Evolutionary conservation across 1,140 invertebrate genomes (phyloP).

Genomic region (Teleogryllus occipitalis): DNA sequence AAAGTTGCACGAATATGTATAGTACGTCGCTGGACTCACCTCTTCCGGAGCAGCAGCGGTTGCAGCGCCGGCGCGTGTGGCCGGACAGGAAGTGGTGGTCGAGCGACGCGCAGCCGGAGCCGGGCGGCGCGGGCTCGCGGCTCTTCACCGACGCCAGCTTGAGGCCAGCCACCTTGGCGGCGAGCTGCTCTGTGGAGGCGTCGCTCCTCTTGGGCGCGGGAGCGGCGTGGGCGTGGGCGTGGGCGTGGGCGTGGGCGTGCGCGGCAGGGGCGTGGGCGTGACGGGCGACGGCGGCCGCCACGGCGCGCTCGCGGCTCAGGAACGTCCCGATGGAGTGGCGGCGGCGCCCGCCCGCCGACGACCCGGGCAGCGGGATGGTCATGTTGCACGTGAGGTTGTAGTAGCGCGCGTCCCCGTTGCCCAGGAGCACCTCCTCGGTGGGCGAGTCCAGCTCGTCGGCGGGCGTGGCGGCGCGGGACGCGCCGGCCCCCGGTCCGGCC

Average conservation of each 20-base stretch:
- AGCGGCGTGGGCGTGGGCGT: no score
- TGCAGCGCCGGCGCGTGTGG: no score
- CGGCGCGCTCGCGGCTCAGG: constrained; percentile 20
- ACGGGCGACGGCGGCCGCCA: no score
- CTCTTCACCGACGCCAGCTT: no score
- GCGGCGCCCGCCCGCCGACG: constrained; percentile 31
- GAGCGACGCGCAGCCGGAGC: no score
- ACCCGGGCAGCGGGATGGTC: constrained; percentile 21
- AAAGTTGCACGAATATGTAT: no score
- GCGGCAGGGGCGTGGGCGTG: neutral
- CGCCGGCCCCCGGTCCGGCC: constrained; percentile 29
- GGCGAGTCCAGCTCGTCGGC: constrained; percentile 33
- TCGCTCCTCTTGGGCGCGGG: no score
- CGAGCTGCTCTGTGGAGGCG: neutral
- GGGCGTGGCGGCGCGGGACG: constrained; percentile 13
- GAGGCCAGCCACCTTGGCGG: no score
- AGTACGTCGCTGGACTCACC: no score
- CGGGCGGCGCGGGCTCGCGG: no score
- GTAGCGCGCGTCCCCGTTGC: constrained; percentile 37
- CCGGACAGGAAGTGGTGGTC: no score
- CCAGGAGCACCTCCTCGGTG: constrained; percentile 37
- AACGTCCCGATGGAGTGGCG: constrained; percentile 48
- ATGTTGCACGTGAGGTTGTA: constrained; percentile 42
- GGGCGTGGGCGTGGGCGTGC: neutral
- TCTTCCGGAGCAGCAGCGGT: no score